Conservation (phyloP, 1,140 invertebrate species). For the Monomorium pharaonis region DNA sequence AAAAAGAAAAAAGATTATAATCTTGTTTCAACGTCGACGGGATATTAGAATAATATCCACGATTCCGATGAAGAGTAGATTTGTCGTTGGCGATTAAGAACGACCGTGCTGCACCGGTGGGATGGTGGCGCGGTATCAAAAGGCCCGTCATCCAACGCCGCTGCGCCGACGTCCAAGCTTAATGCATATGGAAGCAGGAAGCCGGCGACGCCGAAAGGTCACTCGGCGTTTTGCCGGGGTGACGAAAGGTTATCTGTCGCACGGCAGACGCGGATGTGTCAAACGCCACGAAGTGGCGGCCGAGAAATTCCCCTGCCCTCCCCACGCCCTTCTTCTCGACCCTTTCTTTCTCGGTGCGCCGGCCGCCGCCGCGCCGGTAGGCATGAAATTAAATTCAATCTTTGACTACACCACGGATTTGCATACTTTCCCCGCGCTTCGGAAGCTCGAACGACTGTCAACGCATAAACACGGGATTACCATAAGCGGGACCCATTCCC, state of each 20-base stretch:
- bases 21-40: not conserved
- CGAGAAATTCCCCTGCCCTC: conserved; percentile 14
- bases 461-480: conserved; percentile 82
- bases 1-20: not conserved
- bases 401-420: conserved; percentile 80
- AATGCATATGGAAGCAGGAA: conserved; percentile 82
- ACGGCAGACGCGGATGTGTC: conserved; percentile 67
- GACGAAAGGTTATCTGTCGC: conserved; percentile 76
- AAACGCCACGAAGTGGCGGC: conserved; percentile 53
- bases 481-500: conserved; percentile 78
- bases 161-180: conserved; percentile 65
- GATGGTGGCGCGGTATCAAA: conserved; percentile 72
- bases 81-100: conserved; percentile 34
- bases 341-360: conserved; percentile 13
- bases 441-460: conserved; percentile 81
- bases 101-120: not conserved
- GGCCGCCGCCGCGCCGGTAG: conserved; percentile 14
- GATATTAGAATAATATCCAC: conserved; percentile 9
- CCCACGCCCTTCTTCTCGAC: not conserved
- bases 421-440: conserved; percentile 80
- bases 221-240: conserved; percentile 68
- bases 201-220: conserved; percentile 69
- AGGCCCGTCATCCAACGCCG: conserved; percentile 57
- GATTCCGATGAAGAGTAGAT: not conserved
- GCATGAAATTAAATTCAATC: conserved; percentile 82